Evolutionary conservation across 2,113 vertebrate species (phyloP).

Genomic region (Bungarus multicinctus): DNA sequence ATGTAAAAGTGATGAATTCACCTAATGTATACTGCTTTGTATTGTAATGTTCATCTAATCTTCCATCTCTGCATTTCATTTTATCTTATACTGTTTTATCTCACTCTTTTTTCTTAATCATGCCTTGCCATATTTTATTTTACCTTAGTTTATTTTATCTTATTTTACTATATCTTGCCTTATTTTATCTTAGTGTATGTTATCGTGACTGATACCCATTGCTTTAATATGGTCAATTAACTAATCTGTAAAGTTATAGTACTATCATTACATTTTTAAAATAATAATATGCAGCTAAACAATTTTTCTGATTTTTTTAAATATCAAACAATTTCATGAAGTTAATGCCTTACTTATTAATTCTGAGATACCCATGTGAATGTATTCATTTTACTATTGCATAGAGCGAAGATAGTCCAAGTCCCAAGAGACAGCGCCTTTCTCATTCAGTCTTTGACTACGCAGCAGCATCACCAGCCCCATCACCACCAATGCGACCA

Average conservation of each 20-base stretch:
- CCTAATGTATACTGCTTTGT: background rate
- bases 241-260: background rate
- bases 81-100: background rate
- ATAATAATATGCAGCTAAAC: background rate
- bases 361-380: conserved; percentile 34
- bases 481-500: conserved; percentile 95
- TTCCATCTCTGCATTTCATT: background rate
- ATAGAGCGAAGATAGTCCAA: conserved; percentile 93
- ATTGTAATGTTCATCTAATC: background rate
- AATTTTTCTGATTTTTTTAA: background rate
- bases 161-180: background rate
- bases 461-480: conserved; percentile 82
- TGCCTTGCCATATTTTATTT: background rate
- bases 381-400: conserved; percentile 43
- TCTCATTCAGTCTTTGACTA: conserved; percentile 93
- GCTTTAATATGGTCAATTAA: background rate
- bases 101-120: background rate
- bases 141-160: background rate
- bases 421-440: conserved; percentile 93
- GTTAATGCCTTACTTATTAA: background rate
- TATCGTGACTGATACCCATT: background rate
- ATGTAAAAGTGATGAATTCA: background rate
- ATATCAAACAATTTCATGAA: background rate
- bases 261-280: background rate
- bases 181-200: background rate